Percentiles rank a stretch among this genome's conserved stretches.
Evolutionary conservation across 2,888 invertebrate species (phyloP).

Genomic region (Sialis lutaria): DNA sequence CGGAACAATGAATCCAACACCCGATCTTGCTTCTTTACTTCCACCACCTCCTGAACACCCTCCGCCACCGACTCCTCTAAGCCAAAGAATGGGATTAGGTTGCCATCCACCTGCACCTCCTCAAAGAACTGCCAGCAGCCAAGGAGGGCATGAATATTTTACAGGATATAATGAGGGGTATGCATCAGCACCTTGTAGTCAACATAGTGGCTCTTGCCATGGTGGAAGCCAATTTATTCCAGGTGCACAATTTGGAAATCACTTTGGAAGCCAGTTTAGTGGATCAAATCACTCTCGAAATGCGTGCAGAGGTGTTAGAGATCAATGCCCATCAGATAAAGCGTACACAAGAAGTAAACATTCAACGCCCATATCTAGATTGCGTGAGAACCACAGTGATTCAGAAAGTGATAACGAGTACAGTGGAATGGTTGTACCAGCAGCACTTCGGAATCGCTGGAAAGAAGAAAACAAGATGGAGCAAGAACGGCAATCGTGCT

Average conservation of each 20-base stretch:
- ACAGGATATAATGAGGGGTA: background rate
- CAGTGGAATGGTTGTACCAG: background rate
- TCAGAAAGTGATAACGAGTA: conserved; percentile 4
- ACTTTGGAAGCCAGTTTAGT: background rate
- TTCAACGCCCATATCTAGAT: background rate
- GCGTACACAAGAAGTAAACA: background rate
- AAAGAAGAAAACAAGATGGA: conserved; percentile 28
- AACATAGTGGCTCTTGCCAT: conserved; percentile 1
- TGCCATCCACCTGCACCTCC: conserved; percentile 18
- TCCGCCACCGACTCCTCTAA: conserved; percentile 29
- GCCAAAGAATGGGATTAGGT: conserved; percentile 12
- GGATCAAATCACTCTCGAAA: background rate
- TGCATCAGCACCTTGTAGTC: conserved; percentile 1
- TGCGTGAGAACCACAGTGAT: background rate
- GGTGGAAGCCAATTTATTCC: background rate
- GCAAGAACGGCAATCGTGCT: conserved; percentile 29
- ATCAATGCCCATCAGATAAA: background rate
- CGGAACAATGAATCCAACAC: conserved; percentile 18
- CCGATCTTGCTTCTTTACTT: conserved; percentile 38
- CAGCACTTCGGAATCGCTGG: conserved; percentile 17
- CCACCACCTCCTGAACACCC: conserved; percentile 42
- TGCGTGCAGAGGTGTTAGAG: background rate
- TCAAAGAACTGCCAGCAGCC: conserved; percentile 20
- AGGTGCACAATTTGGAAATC: background rate
- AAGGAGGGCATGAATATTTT: conserved; percentile 6